Percentiles rank a stretch among this genome's conserved stretches.
phyloP scores from a whole-genome alignment of 1,140 invertebrate genomes.

The Camponotus vicinus region DNA sequence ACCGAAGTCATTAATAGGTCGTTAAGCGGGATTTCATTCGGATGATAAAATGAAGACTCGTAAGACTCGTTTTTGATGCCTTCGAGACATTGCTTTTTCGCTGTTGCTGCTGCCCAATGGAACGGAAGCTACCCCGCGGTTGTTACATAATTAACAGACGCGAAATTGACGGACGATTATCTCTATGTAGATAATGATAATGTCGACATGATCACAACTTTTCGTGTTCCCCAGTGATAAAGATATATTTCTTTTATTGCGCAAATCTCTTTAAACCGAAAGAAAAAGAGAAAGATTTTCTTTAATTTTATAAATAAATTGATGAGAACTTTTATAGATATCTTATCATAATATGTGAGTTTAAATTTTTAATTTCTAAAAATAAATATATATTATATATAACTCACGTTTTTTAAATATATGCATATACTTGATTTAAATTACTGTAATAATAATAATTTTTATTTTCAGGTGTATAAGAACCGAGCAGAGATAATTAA shows the following conservation, averaged over 20 bases:
- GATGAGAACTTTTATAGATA: too few relatives aligned
- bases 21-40: slow-evolving; percentile 67
- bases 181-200: slow-evolving; percentile 40
- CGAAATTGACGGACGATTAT: slow-evolving; percentile 44
- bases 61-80: not conserved
- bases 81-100: slow-evolving; percentile 3
- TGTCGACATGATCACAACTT: not conserved
- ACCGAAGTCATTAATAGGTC: slow-evolving; percentile 68
- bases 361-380: not conserved
- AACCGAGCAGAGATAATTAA: too few relatives aligned
- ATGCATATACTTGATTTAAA: too few relatives aligned
- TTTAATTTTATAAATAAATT: too few relatives aligned
- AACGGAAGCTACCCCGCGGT: slow-evolving; percentile 43
- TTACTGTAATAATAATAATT: too few relatives aligned
- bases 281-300: too few relatives aligned
- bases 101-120: too few relatives aligned
- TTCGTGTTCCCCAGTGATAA: not conserved
- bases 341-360: not conserved
- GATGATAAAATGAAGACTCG: slow-evolving; percentile 38
- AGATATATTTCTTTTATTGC: slow-evolving; percentile 18
- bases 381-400: too few relatives aligned
- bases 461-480: too few relatives aligned
- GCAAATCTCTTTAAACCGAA: not conserved
- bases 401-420: too few relatives aligned
- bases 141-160: slow-evolving; percentile 48